Conservation (phyloP, 2,888 invertebrate genomes). For the Microctonus aethiopoides region DNA sequence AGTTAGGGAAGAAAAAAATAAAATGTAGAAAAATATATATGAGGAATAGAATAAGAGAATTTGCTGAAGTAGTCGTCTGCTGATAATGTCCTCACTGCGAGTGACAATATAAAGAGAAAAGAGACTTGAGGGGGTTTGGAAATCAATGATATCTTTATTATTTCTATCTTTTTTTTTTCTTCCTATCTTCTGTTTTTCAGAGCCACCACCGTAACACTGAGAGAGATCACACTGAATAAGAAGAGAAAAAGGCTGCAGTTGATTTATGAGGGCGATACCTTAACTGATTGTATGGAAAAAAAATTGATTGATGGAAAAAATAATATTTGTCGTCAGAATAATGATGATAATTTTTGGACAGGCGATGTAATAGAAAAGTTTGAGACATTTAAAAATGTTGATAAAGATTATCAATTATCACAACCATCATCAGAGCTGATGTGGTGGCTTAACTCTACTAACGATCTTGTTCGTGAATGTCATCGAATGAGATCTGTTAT, state of each 20-base stretch:
- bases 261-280: slow-evolving; percentile 56
- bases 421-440: slow-evolving; percentile 44
- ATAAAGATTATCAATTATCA: background rate
- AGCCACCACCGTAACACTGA: slow-evolving; percentile 53
- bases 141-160: slow-evolving; percentile 27
- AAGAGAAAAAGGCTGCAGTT: slow-evolving; percentile 54
- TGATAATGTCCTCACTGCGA: slow-evolving; percentile 30
- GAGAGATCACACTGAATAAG: slow-evolving; percentile 55
- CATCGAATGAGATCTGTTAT: slow-evolving; percentile 43
- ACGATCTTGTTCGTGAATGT: slow-evolving; percentile 54
- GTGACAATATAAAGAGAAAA: slow-evolving; percentile 30
- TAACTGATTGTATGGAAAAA: slow-evolving; percentile 58
- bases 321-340: slow-evolving; percentile 32
- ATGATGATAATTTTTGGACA: slow-evolving; percentile 28
- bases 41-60: slow-evolving; percentile 18
- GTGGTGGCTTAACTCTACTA: slow-evolving; percentile 53
- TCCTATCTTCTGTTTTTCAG: slow-evolving; percentile 42
- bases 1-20: background rate
- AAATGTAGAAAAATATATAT: background rate
- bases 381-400: slow-evolving; percentile 42
- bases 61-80: slow-evolving; percentile 13
- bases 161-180: slow-evolving; percentile 15
- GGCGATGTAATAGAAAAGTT: slow-evolving; percentile 38
- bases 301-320: slow-evolving; percentile 33
- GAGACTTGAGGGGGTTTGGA: slow-evolving; percentile 16